Conservation (phyloP, 1,140 invertebrate genomes). For the Vanessa atalanta region DNA sequence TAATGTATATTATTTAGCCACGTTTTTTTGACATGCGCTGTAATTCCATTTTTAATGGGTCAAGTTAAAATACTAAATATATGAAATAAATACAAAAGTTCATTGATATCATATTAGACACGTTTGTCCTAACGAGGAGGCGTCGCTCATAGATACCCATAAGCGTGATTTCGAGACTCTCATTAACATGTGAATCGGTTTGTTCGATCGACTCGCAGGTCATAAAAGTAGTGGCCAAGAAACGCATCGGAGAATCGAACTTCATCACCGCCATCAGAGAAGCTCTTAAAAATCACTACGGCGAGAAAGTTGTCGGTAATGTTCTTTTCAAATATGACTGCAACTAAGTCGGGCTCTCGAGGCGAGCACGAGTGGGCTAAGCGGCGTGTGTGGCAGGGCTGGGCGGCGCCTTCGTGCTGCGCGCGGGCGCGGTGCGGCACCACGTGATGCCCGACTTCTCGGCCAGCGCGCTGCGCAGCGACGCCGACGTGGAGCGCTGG, state of each 20-base stretch:
- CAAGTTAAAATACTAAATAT: too few relatives aligned
- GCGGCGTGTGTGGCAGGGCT: constrained; percentile 81
- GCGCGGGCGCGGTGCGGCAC: constrained; percentile 90
- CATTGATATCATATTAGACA: too few relatives aligned
- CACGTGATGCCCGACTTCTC: constrained; percentile 98
- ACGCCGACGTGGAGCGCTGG: constrained; percentile 92
- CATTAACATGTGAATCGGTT: neutral
- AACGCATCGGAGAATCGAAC: constrained; percentile 89
- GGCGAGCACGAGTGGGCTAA: neutral
- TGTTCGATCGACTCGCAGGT: constrained; percentile 81
- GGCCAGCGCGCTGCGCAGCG: constrained; percentile 84
- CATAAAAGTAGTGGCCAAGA: constrained; percentile 89
- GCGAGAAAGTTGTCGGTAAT: constrained; percentile 88
- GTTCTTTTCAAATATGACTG: neutral
- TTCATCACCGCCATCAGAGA: constrained; percentile 92
- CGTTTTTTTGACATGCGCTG: too few relatives aligned
- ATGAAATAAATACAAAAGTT: too few relatives aligned
- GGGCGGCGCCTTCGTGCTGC: constrained; percentile 93
- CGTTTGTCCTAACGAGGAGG: too few relatives aligned
- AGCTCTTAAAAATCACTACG: constrained; percentile 86
- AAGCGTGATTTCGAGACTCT: too few relatives aligned
- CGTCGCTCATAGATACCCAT: too few relatives aligned
- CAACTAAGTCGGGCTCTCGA: too few relatives aligned
- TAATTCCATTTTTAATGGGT: too few relatives aligned
- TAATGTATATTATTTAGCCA: too few relatives aligned